Evolutionary conservation across 2,888 invertebrate genomes (phyloP).

Genomic region (Allacma fusca): DNA sequence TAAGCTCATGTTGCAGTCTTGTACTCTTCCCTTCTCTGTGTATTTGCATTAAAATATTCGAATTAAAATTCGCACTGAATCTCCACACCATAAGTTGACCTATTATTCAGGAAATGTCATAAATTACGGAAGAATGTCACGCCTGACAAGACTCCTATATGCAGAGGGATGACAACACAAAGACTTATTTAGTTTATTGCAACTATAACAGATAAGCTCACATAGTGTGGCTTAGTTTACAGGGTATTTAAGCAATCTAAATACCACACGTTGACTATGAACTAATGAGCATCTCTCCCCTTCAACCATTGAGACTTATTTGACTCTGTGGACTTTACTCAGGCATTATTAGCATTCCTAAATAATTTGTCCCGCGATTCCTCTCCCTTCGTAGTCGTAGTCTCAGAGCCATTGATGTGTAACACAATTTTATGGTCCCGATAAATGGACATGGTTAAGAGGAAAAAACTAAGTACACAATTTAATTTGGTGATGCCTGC

Average conservation of each 20-base stretch:
- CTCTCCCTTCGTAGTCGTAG: not conserved
- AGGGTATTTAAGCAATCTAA: constrained; percentile 21
- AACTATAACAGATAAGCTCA: constrained; percentile 5
- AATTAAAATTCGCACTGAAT: constrained; percentile 8
- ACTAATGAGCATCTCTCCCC: not conserved
- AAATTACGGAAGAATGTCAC: not conserved
- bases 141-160: not conserved
- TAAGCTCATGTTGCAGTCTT: not conserved
- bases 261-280: not conserved
- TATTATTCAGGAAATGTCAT: not conserved
- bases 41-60: not conserved
- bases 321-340: not conserved
- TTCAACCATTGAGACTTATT: not conserved
- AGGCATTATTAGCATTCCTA: not conserved
- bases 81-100: not conserved
- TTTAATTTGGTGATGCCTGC: not conserved
- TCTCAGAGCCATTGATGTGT: not conserved
- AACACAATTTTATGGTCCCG: not conserved
- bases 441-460: not conserved
- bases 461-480: not conserved
- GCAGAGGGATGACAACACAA: not conserved
- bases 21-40: not conserved
- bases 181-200: constrained; percentile 16
- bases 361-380: not conserved
- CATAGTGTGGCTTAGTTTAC: not conserved